Base-by-base conservation (phyloP, 2,113 vertebrate species). In the Pterocles orientalis region DNA sequence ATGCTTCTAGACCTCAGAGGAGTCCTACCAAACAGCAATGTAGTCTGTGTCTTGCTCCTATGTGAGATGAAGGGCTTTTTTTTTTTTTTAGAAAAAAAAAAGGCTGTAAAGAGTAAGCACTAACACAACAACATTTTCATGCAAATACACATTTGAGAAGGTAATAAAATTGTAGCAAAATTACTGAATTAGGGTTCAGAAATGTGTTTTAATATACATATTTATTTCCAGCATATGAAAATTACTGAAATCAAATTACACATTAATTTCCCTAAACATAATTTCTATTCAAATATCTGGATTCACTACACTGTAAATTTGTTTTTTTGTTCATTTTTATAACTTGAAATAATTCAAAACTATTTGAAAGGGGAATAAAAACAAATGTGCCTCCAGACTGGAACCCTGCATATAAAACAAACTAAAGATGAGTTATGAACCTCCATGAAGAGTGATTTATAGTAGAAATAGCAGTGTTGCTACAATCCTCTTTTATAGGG, bases 331-430 rank as follows among this genome's bases (percentile, higher is more conserved):
- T 66, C 47, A 34, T 76, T 92, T 88, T 94, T 56, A 61, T 61
- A 76, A 68, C 33, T 76, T 48, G 28, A 79, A 95, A 79, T 82
- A 91, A 86, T 84, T 92, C 72, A 87, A 65, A 90, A 62, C 7
- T 5, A 68, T 61, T 92, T 87, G 73, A 93, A 95, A 92, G n/a
- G 33, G 20, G 17, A 83, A 75, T 89, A 85, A 87, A 94, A 91
- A 47, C 26, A 89, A 91, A 89, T 24, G 29, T 89, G 68, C 34
- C 76, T 65, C 53, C 28, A 47, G 45, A 85, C 26, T 26, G 24
- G 54, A 88, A 91, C 31, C 3, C 26, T 70, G 53, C 25, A 79
- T 62, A 53, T 50, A 92, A 81, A 84, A 56, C 53, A 92, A 91
- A 82, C n/a, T 57, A 47, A 69, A 48, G 25, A 68, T 50, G 25